These are phyloP conservation scores for Halisarca cf. caerulea DNA, from an alignment of 37 sponge, comb jelly and placozoan species.

Conservation along the genomic window DNA sequence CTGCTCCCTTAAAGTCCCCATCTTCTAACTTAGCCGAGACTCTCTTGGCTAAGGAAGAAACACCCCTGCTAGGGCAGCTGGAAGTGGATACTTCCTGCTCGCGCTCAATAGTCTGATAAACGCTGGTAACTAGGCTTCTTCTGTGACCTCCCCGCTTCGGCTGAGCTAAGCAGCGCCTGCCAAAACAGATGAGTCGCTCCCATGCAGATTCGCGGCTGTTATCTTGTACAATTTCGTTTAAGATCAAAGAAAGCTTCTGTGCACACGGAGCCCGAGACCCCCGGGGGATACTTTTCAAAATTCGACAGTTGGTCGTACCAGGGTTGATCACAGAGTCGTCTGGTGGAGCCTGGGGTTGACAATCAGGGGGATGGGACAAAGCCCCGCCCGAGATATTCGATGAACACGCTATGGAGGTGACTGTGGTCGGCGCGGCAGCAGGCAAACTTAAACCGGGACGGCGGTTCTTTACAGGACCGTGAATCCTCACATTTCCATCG, in stretches of 20 bases:
- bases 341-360: background rate
- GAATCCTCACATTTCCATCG: conserved; percentile 12
- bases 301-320: background rate
- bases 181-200: conserved; percentile 23
- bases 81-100: conserved; percentile 8
- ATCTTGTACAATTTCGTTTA: background rate
- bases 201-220: conserved; percentile 21
- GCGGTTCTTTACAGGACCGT: conserved; percentile 10
- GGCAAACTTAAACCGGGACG: conserved; percentile 12
- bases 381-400: background rate
- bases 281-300: conserved; percentile 32
- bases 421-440: background rate
- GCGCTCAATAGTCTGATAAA: conserved; percentile 23
- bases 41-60: background rate
- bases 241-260: conserved; percentile 25
- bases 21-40: conserved; percentile 13
- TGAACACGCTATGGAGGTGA: background rate
- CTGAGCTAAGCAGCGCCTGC: conserved; percentile 2
- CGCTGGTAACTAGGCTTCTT: conserved; percentile 15
- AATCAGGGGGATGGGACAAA: background rate
- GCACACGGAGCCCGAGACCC: conserved; percentile 27
- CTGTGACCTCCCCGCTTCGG: background rate
- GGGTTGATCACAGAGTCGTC: conserved; percentile 13
- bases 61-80: background rate
- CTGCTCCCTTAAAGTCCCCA: conserved; percentile 25